Evolutionary conservation across 92 coral and sea anemone species (phyloP).

Genomic region (Parazoanthus swiftii): DNA sequence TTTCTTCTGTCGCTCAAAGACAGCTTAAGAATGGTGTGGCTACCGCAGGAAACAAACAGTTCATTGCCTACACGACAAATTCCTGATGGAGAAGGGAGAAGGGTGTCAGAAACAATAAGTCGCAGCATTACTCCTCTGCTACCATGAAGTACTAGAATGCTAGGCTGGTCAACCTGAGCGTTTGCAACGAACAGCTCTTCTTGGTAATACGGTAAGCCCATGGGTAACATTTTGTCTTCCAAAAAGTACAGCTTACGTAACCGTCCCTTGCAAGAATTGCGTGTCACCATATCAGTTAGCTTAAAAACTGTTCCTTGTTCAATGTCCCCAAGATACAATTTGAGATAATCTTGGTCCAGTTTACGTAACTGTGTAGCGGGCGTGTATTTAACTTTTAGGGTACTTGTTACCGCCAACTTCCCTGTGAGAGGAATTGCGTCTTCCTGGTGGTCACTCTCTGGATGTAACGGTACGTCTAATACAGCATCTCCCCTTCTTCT

Average conservation of each 20-base stretch:
- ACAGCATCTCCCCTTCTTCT: too few relatives aligned
- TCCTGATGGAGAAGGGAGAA: constrained; percentile 55
- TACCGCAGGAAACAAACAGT: constrained; percentile 50
- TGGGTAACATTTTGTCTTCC: constrained; percentile 31
- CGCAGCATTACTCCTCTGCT: constrained; percentile 37
- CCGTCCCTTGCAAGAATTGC: constrained; percentile 57
- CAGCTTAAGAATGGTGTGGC: constrained; percentile 48
- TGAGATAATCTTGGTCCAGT: constrained; percentile 52
- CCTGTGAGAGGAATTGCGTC: too few relatives aligned
- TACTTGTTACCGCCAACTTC: too few relatives aligned
- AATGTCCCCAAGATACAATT: constrained; percentile 56
- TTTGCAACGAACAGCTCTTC: constrained; percentile 51
- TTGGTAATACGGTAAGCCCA: constrained; percentile 39
- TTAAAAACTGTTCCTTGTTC: constrained; percentile 47
- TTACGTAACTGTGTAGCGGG: constrained; percentile 7
- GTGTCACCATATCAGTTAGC: constrained; percentile 39
- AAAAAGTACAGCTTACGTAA: constrained; percentile 40
- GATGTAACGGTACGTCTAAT: too few relatives aligned
- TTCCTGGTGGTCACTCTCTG: too few relatives aligned
- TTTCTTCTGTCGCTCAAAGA: background rate
- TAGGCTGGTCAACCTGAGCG: constrained; percentile 43
- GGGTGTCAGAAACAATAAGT: constrained; percentile 36
- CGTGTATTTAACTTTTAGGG: too few relatives aligned
- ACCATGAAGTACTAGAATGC: constrained; percentile 45
- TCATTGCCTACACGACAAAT: constrained; percentile 43